phyloP scores from a whole-genome alignment of 2,797 vertebrate genomes.

The Xyrichtys novacula region DNA sequence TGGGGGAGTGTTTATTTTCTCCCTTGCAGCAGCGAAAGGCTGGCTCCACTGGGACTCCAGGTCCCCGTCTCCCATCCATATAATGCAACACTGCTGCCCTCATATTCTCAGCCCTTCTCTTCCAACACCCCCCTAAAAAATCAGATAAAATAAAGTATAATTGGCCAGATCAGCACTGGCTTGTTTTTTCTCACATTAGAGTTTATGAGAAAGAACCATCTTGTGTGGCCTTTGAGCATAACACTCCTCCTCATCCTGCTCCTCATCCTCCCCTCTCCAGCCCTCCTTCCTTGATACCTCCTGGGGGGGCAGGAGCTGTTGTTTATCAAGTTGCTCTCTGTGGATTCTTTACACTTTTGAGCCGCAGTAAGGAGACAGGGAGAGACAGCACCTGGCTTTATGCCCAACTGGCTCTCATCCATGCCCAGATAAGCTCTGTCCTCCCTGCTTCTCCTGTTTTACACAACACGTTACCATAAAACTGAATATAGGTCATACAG shows the following conservation, averaged over 20 bases:
- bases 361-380: slow-evolving; percentile 62
- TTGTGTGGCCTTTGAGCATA: slow-evolving; percentile 85
- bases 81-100: slow-evolving; percentile 77
- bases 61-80: slow-evolving; percentile 68
- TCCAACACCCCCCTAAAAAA: slow-evolving; percentile 50
- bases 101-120: slow-evolving; percentile 52
- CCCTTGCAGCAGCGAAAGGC: slow-evolving; percentile 71
- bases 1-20: slow-evolving; percentile 80
- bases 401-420: slow-evolving; percentile 71
- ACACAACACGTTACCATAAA: slow-evolving; percentile 66
- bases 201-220: slow-evolving; percentile 85
- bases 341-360: slow-evolving; percentile 60
- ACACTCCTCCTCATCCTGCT: slow-evolving; percentile 61
- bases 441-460: slow-evolving; percentile 63
- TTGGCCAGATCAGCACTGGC: slow-evolving; percentile 73
- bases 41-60: slow-evolving; percentile 70
- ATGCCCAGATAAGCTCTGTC: slow-evolving; percentile 72
- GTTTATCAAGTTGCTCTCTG: slow-evolving; percentile 79
- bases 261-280: slow-evolving; percentile 55
- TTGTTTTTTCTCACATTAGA: slow-evolving; percentile 82
- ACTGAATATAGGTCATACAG: slow-evolving; percentile 69
- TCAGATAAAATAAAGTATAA: slow-evolving; percentile 78
- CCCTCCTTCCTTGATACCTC: slow-evolving; percentile 35
- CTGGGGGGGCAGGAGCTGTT: slow-evolving; percentile 62
- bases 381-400: slow-evolving; percentile 72